phyloP scores from a whole-genome alignment of 2,888 invertebrate genomes.

The Eupithecia tripunctaria region DNA sequence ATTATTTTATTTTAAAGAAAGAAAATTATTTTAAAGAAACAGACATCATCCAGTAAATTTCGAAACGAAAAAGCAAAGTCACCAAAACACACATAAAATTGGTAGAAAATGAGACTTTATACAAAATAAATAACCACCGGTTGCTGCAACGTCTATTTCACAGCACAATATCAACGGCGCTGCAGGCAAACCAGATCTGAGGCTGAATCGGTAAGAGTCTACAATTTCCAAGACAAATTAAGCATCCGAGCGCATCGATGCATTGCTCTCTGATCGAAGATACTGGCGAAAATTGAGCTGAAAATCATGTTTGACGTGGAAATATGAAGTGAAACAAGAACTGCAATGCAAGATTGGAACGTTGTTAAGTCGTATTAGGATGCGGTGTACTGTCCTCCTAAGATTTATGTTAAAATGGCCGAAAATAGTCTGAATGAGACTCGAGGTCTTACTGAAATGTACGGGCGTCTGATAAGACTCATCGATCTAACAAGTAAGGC shows the following conservation, averaged over 20 bases:
- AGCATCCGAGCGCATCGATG: slow-evolving; percentile 26
- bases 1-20: no score
- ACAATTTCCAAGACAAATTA: slow-evolving; percentile 35
- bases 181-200: slow-evolving; percentile 6
- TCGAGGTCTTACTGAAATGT: no score
- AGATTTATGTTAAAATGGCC: no score
- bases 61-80: neutral
- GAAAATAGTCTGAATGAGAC: no score
- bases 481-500: no score
- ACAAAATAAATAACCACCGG: slow-evolving; percentile 14
- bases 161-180: neutral
- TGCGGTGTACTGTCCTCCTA: neutral
- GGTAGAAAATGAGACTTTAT: neutral
- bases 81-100: neutral
- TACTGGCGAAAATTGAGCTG: slow-evolving; percentile 18
- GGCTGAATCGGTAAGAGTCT: slow-evolving; percentile 27
- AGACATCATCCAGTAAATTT: neutral
- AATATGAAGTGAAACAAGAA: neutral
- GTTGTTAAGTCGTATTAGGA: neutral
- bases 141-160: slow-evolving; percentile 7
- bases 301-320: slow-evolving; percentile 8
- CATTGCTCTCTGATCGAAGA: slow-evolving; percentile 25
- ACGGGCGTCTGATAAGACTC: no score
- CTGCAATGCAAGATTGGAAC: neutral
- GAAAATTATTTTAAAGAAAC: no score